Evolutionary conservation across 2,888 invertebrate genomes (phyloP).

Genomic region (Empis livida): DNA sequence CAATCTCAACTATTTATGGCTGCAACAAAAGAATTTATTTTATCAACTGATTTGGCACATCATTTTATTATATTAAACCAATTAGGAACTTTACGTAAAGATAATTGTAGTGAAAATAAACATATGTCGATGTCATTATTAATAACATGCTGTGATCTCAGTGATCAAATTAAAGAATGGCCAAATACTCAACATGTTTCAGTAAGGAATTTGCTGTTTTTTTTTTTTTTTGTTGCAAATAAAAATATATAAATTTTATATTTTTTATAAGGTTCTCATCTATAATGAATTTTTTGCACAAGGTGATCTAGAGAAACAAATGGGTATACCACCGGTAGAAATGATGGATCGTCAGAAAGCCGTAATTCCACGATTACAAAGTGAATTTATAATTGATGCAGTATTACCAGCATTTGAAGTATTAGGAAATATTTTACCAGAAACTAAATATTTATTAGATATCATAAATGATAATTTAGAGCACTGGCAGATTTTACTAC

Average conservation of each 20-base stretch:
- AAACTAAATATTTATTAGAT: conserved; percentile 9
- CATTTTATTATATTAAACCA: conserved; percentile 46
- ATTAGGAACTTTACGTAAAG: conserved; percentile 32
- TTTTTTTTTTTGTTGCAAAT: conserved; percentile 11
- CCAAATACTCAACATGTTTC: conserved; percentile 35
- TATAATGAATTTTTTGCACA: conserved; percentile 79
- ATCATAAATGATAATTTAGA: conserved; percentile 10
- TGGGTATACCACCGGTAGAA: conserved; percentile 55
- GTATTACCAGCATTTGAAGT: conserved; percentile 13
- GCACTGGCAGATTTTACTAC: conserved; percentile 7
- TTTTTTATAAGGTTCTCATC: conserved; percentile 46
- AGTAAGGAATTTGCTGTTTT: conserved; percentile 28
- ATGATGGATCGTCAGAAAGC: conserved; percentile 77
- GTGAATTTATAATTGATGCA: conserved; percentile 47
- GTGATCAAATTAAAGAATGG: conserved; percentile 67
- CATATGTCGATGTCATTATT: conserved; percentile 54
- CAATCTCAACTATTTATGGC: conserved; percentile 61
- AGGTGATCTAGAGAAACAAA: conserved; percentile 70
- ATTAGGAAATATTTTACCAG: conserved; percentile 10
- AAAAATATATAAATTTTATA: too few relatives aligned
- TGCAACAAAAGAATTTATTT: conserved; percentile 58
- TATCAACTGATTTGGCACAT: conserved; percentile 69
- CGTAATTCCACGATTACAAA: conserved; percentile 67
- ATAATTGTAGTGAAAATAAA: conserved; percentile 40
- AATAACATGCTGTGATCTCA: conserved; percentile 77